Base-by-base conservation (phyloP, 2,888 invertebrate species). In the Sicus ferrugineus region DNA sequence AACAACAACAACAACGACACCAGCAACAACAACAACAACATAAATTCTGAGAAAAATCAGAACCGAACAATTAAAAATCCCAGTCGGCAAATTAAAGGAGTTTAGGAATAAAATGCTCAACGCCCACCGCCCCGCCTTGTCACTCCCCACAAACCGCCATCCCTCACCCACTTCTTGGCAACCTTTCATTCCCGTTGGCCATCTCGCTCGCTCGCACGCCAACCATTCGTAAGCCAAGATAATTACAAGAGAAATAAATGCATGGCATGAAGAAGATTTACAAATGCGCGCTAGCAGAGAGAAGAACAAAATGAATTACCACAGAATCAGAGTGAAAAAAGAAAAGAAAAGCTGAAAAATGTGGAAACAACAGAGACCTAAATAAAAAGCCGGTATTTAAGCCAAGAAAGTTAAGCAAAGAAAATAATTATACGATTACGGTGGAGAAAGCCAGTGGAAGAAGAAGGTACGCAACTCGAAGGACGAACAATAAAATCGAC, bases 161-260 rank as follows among this genome's bases (percentile, higher is more conserved):
- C 42, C 42, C 14, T 4, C 1, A 16, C 42, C 34, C 19, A 21
- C 31, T 3, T 23, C 19, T n/a, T n/a, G n/a, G n/a, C n/a, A n/a
- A n/a, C n/a, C n/a, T n/a, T 14, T 62, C n/a, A 50, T 64, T 48
- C 16, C 6, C 2, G 7, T 58, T 58, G 9, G 21, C 19, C 16
- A 23, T 48, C 28, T 46, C 48, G 9, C 11, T 62, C 46, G n/a
- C 7, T 26, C 30, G 28, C 16, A 19, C 14, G 30, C 1, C 9
- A 14, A 14, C 6, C 28, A 31, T 2, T 9, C 58, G 4, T 30
- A 67, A 67, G 58, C 52, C 64, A 65, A 61, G 74, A 75, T 76
- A 75, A 75, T 75, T 76, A 75, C 72, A 73, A 76, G 71, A 69
- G 74, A 74, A 74, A 74, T 75, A 76, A 74, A 76, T 74, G 72